These are phyloP conservation scores for Grus americana DNA, from an alignment of 2,113 vertebrate genomes.

Conservation along the genomic window DNA sequence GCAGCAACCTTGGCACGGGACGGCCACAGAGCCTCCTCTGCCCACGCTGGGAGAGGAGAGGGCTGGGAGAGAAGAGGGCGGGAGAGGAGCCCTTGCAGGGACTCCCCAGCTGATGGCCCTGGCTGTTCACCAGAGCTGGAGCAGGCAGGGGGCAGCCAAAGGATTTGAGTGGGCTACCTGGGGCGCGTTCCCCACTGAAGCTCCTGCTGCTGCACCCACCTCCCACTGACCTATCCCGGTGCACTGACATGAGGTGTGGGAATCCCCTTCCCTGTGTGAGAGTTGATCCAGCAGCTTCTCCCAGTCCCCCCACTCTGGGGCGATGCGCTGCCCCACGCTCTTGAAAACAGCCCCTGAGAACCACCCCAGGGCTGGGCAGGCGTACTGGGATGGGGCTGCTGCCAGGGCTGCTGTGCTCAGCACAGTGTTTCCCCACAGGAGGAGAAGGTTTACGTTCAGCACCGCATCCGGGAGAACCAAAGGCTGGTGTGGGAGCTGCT, in stretches of 20 bases:
- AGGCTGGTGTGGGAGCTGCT: constrained; percentile 88
- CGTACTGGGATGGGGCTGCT: not conserved
- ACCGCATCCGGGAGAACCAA: constrained; percentile 79
- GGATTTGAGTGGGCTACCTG: not conserved
- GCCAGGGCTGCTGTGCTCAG: not conserved
- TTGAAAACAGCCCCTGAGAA: not conserved
- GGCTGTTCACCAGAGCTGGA: not conserved
- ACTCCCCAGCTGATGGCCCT: not conserved
- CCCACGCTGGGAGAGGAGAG: not conserved
- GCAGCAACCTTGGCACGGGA: not conserved
- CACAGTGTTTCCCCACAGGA: constrained; percentile 73
- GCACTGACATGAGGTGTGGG: not conserved
- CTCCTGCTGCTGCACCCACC: not conserved
- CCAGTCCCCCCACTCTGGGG: not conserved
- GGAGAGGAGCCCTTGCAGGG: not conserved
- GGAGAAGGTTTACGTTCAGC: constrained; percentile 92
- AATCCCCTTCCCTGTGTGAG: not conserved
- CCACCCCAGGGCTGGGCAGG: not conserved
- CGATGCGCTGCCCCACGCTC: not conserved
- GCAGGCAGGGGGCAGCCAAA: not conserved
- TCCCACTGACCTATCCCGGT: not conserved
- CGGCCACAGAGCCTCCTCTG: not conserved
- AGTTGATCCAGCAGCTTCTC: not conserved
- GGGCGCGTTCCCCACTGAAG: not conserved
- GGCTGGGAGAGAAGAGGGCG: not conserved